phyloP scores from a whole-genome alignment of 2,113 vertebrate species.

The Cottus gobio region DNA sequence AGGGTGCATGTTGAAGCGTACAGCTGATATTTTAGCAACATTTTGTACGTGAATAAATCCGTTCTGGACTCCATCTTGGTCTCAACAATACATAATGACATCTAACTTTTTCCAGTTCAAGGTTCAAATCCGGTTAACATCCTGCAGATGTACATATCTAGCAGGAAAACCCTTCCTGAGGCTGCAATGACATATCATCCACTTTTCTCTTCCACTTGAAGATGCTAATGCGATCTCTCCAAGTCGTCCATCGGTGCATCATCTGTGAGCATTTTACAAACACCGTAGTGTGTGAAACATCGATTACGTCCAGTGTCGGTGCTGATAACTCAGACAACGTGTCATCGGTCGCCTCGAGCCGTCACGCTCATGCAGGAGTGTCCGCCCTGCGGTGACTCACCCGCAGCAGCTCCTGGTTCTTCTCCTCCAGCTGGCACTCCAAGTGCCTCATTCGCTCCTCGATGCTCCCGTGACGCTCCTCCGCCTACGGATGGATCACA shows the following conservation, averaged over 20 bases:
- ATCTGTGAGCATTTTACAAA: conserved; percentile 35
- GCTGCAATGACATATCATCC: not conserved
- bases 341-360: conserved; percentile 46
- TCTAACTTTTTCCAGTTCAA: not conserved
- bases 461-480: conserved; percentile 98
- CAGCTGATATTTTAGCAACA: not conserved
- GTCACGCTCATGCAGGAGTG: conserved; percentile 47
- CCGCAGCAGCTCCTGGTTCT: conserved; percentile 99
- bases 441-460: conserved; percentile 98
- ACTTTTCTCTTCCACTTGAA: not conserved
- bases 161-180: not conserved
- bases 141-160: not conserved
- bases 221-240: not conserved
- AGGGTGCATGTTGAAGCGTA: too few species aligned
- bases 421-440: conserved; percentile 98
- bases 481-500: conserved; percentile 87
- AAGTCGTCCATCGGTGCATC: not conserved
- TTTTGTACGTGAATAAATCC: not conserved
- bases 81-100: not conserved
- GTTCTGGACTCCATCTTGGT: not conserved
- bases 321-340: conserved; percentile 34
- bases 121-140: not conserved
- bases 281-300: conserved; percentile 2
- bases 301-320: conserved; percentile 32
- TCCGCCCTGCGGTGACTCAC: conserved; percentile 79